Percentiles rank a stretch among this genome's conserved stretches.
Conservation (phyloP, 1,140 invertebrate genomes). For the Drosophila kohkoa region DNA sequence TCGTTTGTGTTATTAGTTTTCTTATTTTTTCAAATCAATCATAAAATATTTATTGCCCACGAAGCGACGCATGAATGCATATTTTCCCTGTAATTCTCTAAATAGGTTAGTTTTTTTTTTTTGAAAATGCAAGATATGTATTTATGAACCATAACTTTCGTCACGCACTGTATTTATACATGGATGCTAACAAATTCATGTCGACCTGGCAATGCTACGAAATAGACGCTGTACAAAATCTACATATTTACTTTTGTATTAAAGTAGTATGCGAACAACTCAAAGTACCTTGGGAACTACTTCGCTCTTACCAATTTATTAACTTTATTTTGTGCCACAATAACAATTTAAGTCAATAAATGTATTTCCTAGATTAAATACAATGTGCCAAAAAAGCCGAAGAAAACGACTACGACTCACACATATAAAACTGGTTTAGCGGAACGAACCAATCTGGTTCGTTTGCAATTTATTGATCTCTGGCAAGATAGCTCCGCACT, state of each 20-base stretch:
- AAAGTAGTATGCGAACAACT: neutral
- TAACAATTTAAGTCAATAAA: constrained; percentile 20
- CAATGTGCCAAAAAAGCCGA: constrained; percentile 57
- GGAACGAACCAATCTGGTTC: neutral
- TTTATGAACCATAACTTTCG: constrained; percentile 21
- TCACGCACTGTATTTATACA: constrained; percentile 37
- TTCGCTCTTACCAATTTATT: constrained; percentile 24
- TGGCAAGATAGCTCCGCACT: too few relatives aligned
- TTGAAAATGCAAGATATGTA: neutral
- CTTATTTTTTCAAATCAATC: neutral
- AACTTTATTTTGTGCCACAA: constrained; percentile 1
- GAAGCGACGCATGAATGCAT: constrained; percentile 22
- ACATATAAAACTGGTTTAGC: constrained; percentile 21
- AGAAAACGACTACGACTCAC: constrained; percentile 46
- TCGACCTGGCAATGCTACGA: constrained; percentile 63
- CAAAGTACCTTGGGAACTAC: neutral
- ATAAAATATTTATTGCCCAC: neutral
- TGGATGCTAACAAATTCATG: constrained; percentile 46
- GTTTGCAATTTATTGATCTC: too few relatives aligned
- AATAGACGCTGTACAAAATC: constrained; percentile 48
- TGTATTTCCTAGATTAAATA: constrained; percentile 20
- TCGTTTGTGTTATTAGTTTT: neutral
- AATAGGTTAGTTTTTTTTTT: constrained; percentile 6
- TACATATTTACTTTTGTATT: neutral
- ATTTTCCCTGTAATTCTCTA: constrained; percentile 16